Evolutionary conservation across 2,797 vertebrate species (phyloP).

Genomic region (Hozukius guyotensis): DNA sequence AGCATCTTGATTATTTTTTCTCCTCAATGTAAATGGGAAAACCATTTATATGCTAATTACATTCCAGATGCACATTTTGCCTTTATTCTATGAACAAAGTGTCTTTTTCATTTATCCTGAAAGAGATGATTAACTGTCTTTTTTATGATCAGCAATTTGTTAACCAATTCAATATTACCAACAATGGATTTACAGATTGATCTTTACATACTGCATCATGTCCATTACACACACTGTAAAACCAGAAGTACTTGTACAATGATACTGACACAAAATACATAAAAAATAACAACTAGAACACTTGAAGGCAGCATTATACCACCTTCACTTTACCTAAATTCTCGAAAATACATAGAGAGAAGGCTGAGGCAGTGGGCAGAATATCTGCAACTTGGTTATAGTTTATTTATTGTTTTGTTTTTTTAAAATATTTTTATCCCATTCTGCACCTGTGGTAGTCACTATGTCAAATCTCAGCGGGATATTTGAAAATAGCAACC

Average conservation of each 20-base stretch:
- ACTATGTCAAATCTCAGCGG: background rate
- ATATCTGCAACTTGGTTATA: background rate
- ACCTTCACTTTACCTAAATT: background rate
- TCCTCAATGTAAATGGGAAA: background rate
- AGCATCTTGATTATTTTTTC: background rate
- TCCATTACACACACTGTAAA: background rate
- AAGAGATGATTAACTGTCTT: background rate
- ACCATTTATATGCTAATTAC: background rate
- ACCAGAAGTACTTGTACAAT: background rate
- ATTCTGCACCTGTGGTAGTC: background rate
- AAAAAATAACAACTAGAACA: background rate
- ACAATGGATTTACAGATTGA: background rate
- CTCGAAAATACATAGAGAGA: background rate
- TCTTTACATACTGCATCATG: background rate
- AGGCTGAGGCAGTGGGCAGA: background rate
- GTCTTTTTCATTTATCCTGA: background rate
- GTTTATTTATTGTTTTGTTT: background rate
- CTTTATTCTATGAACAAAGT: background rate
- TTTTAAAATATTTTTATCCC: background rate
- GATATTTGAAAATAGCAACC: background rate
- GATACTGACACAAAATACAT: background rate
- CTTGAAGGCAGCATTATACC: background rate
- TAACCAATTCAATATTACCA: background rate
- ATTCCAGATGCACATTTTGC: background rate
- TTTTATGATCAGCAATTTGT: background rate